Percentiles rank a stretch among this genome's conserved stretches.
These are phyloP conservation scores for Darevskia nairensis DNA, from an alignment of 2,797 vertebrate genomes.

Conservation along the genomic window DNA sequence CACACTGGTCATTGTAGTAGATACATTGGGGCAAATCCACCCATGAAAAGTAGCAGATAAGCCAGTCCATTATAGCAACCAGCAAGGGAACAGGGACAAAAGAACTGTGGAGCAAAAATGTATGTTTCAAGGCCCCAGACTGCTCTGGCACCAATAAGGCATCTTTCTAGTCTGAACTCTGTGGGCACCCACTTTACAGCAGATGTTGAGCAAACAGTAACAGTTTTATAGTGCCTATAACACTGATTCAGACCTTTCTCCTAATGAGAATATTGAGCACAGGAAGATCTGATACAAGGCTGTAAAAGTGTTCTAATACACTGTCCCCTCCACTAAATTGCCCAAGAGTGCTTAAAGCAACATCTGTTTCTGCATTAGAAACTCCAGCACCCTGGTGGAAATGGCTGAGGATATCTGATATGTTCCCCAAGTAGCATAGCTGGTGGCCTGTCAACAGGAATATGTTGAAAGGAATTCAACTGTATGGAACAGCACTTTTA, in stretches of 20 bases:
- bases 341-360: conserved; percentile 41
- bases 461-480: conserved; percentile 47
- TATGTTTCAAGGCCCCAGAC: conserved; percentile 7
- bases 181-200: conserved; percentile 36
- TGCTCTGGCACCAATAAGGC: conserved; percentile 41
- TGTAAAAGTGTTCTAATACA: conserved; percentile 42
- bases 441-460: conserved; percentile 69
- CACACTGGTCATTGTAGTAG: conserved; percentile 5
- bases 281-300: conserved; percentile 26
- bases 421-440: conserved; percentile 62
- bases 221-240: conserved; percentile 33
- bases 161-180: conserved; percentile 33
- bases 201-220: conserved; percentile 33
- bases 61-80: background rate
- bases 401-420: conserved; percentile 58
- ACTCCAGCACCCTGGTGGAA: conserved; percentile 54
- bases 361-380: conserved; percentile 63
- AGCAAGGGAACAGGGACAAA: background rate
- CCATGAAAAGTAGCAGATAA: conserved; percentile 1
- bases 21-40: background rate
- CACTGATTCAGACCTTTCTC: conserved; percentile 48
- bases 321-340: conserved; percentile 54
- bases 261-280: conserved; percentile 26
- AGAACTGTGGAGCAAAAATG: background rate
- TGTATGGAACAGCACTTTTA: conserved; percentile 44